Evolutionary conservation across 2,797 vertebrate species (phyloP).

Genomic region (Cryptoblepharus egeriae): DNA sequence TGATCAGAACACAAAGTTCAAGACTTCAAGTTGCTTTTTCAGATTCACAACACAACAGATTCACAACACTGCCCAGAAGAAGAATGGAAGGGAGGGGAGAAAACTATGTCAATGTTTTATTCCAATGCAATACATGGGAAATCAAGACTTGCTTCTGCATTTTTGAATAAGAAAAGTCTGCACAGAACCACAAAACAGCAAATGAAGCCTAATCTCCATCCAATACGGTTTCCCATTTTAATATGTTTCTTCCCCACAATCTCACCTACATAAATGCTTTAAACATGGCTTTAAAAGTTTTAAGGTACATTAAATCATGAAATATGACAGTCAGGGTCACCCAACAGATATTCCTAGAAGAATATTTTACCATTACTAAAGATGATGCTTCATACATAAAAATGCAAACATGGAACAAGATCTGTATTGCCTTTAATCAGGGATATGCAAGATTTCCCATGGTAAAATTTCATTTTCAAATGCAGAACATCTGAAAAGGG

Average conservation of each 20-base stretch:
- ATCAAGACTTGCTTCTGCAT: background rate
- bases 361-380: background rate
- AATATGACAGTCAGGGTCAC: conserved; percentile 13
- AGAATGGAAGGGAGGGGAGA: conserved; percentile 47
- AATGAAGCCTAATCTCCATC: background rate
- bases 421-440: background rate
- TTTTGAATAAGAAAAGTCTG: conserved; percentile 7
- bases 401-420: background rate
- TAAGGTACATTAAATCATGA: too few species aligned
- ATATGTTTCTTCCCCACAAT: conserved; percentile 44
- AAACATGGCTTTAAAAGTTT: background rate
- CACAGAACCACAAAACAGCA: conserved; percentile 4
- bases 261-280: conserved; percentile 60
- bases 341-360: background rate
- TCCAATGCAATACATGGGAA: background rate
- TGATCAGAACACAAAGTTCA: background rate
- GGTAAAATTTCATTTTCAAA: background rate
- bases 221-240: background rate
- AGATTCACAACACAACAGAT: conserved; percentile 4
- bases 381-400: background rate
- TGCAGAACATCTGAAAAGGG: background rate
- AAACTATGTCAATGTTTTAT: conserved; percentile 27
- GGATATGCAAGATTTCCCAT: background rate
- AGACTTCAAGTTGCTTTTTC: conserved; percentile 33
- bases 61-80: conserved; percentile 20